phyloP scores from a whole-genome alignment of 2,113 vertebrate genomes.

The Arizona elegans region DNA sequence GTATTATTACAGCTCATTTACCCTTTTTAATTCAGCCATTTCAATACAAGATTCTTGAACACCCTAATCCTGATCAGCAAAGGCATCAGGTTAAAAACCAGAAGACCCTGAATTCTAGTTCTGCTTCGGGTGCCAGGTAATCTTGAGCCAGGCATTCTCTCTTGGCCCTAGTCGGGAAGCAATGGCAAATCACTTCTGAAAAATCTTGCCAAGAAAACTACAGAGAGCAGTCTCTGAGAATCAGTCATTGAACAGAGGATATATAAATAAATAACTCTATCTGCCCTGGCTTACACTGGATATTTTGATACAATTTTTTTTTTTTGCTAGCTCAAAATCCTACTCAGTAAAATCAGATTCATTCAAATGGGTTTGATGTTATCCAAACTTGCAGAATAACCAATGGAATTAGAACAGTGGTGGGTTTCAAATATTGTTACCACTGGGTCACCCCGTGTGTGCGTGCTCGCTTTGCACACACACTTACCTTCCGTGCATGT shows the following conservation, averaged over 20 bases:
- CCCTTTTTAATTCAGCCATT: neutral
- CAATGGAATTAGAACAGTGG: neutral
- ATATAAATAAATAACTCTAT: no score
- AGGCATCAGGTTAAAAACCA: no score
- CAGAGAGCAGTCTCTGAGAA: no score
- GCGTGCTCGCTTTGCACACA: no score
- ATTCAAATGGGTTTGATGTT: neutral
- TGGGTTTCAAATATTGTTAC: no score
- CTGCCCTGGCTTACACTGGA: neutral
- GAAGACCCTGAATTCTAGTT: no score
- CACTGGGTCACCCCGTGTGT: rapidly evolving
- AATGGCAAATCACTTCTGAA: no score
- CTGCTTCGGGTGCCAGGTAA: no score
- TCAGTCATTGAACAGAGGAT: neutral
- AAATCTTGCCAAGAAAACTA: no score
- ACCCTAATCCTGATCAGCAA: neutral
- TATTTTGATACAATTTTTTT: neutral
- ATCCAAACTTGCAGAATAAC: neutral
- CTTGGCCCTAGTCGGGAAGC: no score
- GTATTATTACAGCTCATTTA: neutral
- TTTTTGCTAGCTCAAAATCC: neutral
- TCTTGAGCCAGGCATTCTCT: no score
- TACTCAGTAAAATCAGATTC: neutral
- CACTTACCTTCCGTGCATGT: no score
- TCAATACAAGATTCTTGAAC: neutral